A percentile compares a stretch with the other conserved stretches of the same genome.
Conservation (phyloP, 2,113 vertebrate genomes). For the Geothlypis trichas region DNA sequence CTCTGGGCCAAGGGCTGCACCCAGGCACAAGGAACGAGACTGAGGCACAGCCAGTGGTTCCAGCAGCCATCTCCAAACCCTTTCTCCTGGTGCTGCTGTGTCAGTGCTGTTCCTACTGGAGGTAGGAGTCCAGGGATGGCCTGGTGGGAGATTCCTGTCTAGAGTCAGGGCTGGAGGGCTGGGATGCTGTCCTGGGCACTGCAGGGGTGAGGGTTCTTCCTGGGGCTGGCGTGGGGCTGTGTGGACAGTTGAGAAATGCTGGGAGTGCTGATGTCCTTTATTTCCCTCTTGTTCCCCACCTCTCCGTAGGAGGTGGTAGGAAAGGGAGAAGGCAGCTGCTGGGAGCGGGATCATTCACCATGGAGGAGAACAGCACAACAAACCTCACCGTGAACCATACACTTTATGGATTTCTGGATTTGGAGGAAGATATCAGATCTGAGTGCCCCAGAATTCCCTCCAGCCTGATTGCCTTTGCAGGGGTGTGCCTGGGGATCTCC, state of each 20-base stretch:
- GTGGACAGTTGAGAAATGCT: neutral
- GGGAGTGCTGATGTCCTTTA: rapidly evolving
- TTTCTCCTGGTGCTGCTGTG: neutral
- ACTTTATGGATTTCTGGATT: rapidly evolving
- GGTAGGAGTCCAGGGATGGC: neutral
- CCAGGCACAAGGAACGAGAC: neutral
- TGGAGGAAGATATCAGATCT: neutral
- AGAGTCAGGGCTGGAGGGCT: neutral
- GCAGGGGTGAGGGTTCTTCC: neutral
- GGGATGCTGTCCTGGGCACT: neutral
- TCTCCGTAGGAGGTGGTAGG: neutral
- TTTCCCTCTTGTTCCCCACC: neutral
- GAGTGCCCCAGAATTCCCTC: neutral
- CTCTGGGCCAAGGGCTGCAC: neutral
- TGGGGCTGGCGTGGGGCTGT: rapidly evolving
- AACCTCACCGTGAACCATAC: neutral
- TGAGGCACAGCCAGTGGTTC: neutral
- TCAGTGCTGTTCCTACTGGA: neutral
- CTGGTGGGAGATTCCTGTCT: neutral
- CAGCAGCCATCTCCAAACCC: neutral
- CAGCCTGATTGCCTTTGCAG: neutral
- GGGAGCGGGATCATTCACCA: neutral
- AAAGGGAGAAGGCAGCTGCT: neutral
- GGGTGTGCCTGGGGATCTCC: neutral
- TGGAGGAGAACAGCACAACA: neutral